Evolutionary conservation across 2,113 vertebrate species (phyloP).

Genomic region (Tragelaphus scriptus): DNA sequence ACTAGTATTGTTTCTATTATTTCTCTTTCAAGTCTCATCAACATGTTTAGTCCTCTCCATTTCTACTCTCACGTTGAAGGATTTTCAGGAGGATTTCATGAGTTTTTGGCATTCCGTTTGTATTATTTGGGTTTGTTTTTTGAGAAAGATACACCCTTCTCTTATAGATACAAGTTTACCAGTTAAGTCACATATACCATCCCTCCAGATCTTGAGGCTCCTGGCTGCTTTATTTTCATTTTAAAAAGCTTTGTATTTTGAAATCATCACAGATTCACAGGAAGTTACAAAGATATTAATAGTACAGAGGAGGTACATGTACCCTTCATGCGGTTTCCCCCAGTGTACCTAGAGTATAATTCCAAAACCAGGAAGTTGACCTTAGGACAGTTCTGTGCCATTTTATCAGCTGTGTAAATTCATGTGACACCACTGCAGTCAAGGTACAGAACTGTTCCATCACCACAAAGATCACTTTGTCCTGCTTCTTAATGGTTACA

Average conservation of each 20-base stretch:
- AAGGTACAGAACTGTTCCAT: not conserved
- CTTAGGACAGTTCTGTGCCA: not conserved
- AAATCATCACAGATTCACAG: not conserved
- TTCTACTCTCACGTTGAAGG: not conserved
- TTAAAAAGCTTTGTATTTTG: not conserved
- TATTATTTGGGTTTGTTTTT: not conserved
- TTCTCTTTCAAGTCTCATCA: not conserved
- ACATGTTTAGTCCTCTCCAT: not conserved
- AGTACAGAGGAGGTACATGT: not conserved
- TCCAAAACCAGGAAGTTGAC: not conserved
- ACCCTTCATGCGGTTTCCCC: not conserved
- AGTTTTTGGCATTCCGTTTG: not conserved
- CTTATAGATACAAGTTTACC: not conserved
- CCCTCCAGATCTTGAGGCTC: not conserved
- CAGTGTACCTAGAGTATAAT: too few species aligned
- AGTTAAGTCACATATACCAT: not conserved
- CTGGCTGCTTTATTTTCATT: not conserved
- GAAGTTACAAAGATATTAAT: not conserved
- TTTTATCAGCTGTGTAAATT: too few species aligned
- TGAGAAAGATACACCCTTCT: not conserved
- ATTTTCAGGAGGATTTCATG: not conserved
- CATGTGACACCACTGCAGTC: not conserved
- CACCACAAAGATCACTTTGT: not conserved
- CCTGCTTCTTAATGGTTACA: not conserved
- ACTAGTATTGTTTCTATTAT: not conserved